Percentiles rank a stretch among this genome's conserved stretches.
Evolutionary conservation across 2,888 invertebrate species (phyloP).

Genomic region (Lepeophtheirus nordmannii): DNA sequence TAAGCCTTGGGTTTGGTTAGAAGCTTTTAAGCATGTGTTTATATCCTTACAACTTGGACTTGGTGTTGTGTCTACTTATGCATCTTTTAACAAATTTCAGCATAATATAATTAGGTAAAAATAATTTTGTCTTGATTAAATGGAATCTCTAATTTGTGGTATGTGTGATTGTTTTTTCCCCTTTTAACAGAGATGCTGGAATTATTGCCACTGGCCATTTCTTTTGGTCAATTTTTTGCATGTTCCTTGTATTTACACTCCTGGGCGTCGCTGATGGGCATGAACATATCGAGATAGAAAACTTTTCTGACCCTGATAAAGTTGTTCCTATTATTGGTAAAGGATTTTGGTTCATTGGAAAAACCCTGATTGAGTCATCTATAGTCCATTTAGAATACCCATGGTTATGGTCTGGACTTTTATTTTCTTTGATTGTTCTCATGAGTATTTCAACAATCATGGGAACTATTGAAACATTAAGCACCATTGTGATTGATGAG

Average conservation of each 20-base stretch:
- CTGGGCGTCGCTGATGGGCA: constrained; percentile 9
- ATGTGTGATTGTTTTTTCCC: background rate
- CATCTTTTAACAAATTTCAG: constrained; percentile 15
- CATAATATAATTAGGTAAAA: constrained; percentile 22
- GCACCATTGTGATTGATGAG: constrained; percentile 4
- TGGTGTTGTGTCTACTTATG: constrained; percentile 15
- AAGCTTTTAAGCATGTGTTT: constrained; percentile 7
- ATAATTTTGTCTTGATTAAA: background rate
- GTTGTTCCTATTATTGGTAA: constrained; percentile 2
- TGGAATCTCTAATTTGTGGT: background rate
- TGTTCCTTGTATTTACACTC: constrained; percentile 19
- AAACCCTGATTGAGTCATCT: constrained; percentile 10
- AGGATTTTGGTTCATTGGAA: constrained; percentile 21
- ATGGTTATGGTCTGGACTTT: constrained; percentile 22
- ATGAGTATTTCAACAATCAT: constrained; percentile 5
- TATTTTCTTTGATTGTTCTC: constrained; percentile 13
- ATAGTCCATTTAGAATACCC: background rate
- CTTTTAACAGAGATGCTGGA: constrained; percentile 4
- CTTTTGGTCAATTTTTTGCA: constrained; percentile 14
- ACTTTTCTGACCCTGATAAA: constrained; percentile 1
- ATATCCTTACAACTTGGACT: constrained; percentile 20
- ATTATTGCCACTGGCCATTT: constrained; percentile 17
- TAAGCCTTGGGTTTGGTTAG: constrained; percentile 16
- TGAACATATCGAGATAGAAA: constrained; percentile 7
- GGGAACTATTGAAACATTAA: constrained; percentile 13